Percentiles rank a stretch among this genome's conserved stretches.
Conservation (phyloP, 2,888 invertebrate species). For the Oligia fasciuncula region DNA sequence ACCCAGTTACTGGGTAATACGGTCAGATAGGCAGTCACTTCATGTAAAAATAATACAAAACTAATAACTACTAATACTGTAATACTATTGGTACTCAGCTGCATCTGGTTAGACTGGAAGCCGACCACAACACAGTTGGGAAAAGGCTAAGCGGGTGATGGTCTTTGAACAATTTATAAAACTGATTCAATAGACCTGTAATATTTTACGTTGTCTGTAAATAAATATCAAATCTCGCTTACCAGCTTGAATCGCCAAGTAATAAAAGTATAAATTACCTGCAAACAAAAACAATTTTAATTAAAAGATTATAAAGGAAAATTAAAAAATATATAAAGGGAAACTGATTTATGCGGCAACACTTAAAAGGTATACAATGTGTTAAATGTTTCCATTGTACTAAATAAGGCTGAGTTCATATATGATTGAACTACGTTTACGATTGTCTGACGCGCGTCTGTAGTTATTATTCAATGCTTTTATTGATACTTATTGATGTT, state of each 20-base stretch:
- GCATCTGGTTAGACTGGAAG: too few species aligned
- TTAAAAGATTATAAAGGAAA: slow-evolving; percentile 18
- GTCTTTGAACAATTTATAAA: not conserved
- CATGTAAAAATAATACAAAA: too few species aligned
- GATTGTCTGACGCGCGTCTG: slow-evolving; percentile 9
- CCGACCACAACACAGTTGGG: too few species aligned
- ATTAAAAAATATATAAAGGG: slow-evolving; percentile 15
- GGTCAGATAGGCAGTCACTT: too few species aligned
- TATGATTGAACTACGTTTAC: not conserved
- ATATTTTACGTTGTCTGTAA: slow-evolving; percentile 6
- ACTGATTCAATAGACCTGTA: not conserved
- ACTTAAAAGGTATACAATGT: slow-evolving; percentile 11
- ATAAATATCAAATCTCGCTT: slow-evolving; percentile 31
- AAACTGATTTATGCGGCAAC: slow-evolving; percentile 25
- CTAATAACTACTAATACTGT: too few species aligned
- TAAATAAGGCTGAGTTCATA: slow-evolving; percentile 19
- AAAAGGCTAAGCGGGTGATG: too few species aligned
- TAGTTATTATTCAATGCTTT: not conserved
- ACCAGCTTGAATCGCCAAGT: slow-evolving; percentile 32
- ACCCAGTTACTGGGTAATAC: too few species aligned
- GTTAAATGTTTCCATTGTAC: slow-evolving; percentile 30
- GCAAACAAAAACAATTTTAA: slow-evolving; percentile 47
- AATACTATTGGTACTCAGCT: too few species aligned
- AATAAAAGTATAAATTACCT: slow-evolving; percentile 54
- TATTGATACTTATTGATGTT: not conserved